Base-by-base conservation (phyloP, 2,888 invertebrate genomes). In the Spicauda simplicius region DNA sequence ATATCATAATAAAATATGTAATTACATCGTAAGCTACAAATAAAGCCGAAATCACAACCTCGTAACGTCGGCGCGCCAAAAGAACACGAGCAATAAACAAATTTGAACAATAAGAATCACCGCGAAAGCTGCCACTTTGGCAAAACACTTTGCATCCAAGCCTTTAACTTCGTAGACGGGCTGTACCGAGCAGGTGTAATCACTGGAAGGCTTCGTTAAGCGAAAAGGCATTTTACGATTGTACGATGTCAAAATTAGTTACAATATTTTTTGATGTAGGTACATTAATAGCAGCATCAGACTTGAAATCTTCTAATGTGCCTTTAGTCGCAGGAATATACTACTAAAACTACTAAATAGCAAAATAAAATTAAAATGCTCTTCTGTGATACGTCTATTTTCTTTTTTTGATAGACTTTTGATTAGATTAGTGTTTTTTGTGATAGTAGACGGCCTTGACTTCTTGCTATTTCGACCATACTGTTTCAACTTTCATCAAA, bases 51-150 rank as follows among this genome's bases (percentile, higher is more conserved):
- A 60, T 12, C 50, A 30, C 52, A 30, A 3, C 8, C 12, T 68
- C 68, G 61, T 68, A 48, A 41, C 54, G 58, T 71, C 69, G 50
- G 63, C 63, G 14, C 69, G 71, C 74, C 76, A 77, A 69, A 80
- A 76, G 53, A 80, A 80, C 20, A 80, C 56, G 4, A 80, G 58
- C 12, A 84, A 78, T 16, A 79, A 50, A 53, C 74, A 78, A 64
- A 87, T 75, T 74, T 87, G 88, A 19, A 77, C 7, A 12, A 81
- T n/a, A 11, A 86, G 66, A 20, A 87, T 71, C 4, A 73, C n/a
- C 0, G 74, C 61, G 45, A 88, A 77, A 2, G 78, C 65, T 0
- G 63, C 71, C 16, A 77, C 73, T 73, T 82, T 86, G 2, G 79
- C 19, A 10, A 79, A 81, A 61, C 84, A 87, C 71, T 83, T 85